These are phyloP conservation scores for Harpagoxenus sublaevis DNA, from an alignment of 2,888 invertebrate species.

Conservation along the genomic window DNA sequence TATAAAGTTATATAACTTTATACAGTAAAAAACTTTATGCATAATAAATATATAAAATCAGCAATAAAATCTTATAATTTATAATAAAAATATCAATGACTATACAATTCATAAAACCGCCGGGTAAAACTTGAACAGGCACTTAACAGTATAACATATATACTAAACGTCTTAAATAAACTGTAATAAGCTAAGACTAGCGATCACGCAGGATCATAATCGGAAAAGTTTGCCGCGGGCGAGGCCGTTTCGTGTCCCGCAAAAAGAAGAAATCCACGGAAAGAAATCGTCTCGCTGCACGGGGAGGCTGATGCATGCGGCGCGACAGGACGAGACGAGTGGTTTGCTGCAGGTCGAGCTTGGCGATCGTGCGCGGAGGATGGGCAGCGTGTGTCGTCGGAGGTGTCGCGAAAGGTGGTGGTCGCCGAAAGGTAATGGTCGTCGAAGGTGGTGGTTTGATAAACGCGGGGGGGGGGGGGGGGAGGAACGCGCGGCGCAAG, in stretches of 20 bases:
- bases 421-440: constrained; percentile 18
- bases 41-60: not conserved
- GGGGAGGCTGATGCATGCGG: not conserved
- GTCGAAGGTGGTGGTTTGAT: constrained; percentile 36
- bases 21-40: not conserved
- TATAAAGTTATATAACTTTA: not conserved
- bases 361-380: constrained; percentile 24
- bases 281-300: constrained; percentile 43
- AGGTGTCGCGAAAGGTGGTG: constrained; percentile 40
- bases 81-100: not conserved
- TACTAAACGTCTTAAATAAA: not conserved
- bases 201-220: not conserved
- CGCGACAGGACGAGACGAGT: constrained; percentile 20
- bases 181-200: not conserved
- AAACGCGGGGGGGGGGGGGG: constrained; percentile 23
- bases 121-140: not conserved
- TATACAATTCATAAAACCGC: not conserved
- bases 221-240: constrained; percentile 32
- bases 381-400: constrained; percentile 40
- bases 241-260: constrained; percentile 25
- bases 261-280: constrained; percentile 49
- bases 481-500: constrained; percentile 45
- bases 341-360: constrained; percentile 8
- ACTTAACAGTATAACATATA: not conserved
- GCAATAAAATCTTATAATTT: not conserved